Evolutionary conservation across 1,140 invertebrate species (phyloP), one percentile per base, ranked within the genome.

Genomic region (Psix sp.): DNA sequence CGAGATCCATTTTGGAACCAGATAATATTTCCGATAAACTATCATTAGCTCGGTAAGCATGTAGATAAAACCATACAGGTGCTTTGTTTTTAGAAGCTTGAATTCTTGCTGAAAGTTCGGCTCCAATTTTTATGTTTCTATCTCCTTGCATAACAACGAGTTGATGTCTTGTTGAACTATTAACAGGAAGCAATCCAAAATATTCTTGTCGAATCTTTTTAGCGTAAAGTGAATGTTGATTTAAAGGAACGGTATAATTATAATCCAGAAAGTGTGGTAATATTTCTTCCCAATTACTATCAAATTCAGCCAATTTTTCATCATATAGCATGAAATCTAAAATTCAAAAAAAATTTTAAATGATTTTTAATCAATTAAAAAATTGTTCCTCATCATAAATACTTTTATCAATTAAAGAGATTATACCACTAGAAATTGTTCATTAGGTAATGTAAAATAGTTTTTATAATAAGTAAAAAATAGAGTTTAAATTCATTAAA

Each of bases 291-390:
- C 26, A 29, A 29, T 29, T 29, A 10, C n/a, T 2, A 29, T 29
- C 26, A 2, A 29, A 7, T 7, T 7, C 7, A 2, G 7, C n/a
- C 2, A 29, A 1, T 7, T 10, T 10, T 10, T 29, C 7, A 3
- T 40, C 36, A 14, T 42, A 21, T 11, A 11, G 39, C 13, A 56
- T 35, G 31, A 56, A 43, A 18, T 15, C 43, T 46, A 26, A 0
- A 33, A 29, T 3, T 29, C n/a, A 5, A 5, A 9, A 24, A 4
- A 24, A 24, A n/a, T n/a, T n/a, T n/a, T n/a, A n/a, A n/a, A n/a
- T n/a, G n/a, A n/a, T n/a, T n/a, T n/a, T n/a, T n/a, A n/a, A n/a
- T n/a, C n/a, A n/a, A n/a, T n/a, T n/a, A n/a, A n/a, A 24, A 24
- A 42, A 5, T 6, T 33, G 29, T 20, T 43, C n/a, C n/a, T n/a